A percentile compares a stretch with the other conserved stretches of the same genome.
These are phyloP conservation scores for Thymelicus sylvestris DNA, from an alignment of 2,888 invertebrate species.

Conservation along the genomic window DNA sequence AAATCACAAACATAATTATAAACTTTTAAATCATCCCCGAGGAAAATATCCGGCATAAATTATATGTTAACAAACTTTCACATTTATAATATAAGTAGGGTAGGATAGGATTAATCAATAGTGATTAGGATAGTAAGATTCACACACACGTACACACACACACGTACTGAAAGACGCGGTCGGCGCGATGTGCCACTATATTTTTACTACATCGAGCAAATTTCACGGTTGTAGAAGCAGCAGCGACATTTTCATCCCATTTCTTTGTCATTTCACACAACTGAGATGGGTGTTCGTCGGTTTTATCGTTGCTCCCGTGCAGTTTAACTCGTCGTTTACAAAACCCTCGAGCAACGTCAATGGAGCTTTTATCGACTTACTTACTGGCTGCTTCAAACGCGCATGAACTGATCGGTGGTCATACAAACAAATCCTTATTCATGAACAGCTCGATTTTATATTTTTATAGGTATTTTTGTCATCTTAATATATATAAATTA, in stretches of 20 bases:
- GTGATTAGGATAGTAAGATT: too few species aligned
- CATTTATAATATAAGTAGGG: too few species aligned
- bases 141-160: too few species aligned
- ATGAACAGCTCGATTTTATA: slow-evolving; percentile 4
- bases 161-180: background rate
- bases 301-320: slow-evolving; percentile 70
- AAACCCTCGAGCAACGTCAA: slow-evolving; percentile 72
- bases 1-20: too few species aligned
- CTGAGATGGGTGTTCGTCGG: slow-evolving; percentile 61
- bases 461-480: too few species aligned
- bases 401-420: slow-evolving; percentile 69
- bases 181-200: slow-evolving; percentile 40
- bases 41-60: too few species aligned
- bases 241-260: slow-evolving; percentile 25
- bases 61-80: too few species aligned
- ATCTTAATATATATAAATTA: too few species aligned
- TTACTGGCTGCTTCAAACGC: slow-evolving; percentile 64
- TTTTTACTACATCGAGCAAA: slow-evolving; percentile 64
- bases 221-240: slow-evolving; percentile 62
- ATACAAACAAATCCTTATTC: slow-evolving; percentile 53
- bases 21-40: too few species aligned
- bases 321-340: slow-evolving; percentile 71
- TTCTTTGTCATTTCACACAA: slow-evolving; percentile 46
- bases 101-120: too few species aligned
- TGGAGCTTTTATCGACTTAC: slow-evolving; percentile 72